A percentile compares a stretch with the other conserved stretches of the same genome.
These are phyloP conservation scores for Chamaetylas fuelleborni DNA, from an alignment of 2,113 vertebrate genomes.

Conservation along the genomic window DNA sequence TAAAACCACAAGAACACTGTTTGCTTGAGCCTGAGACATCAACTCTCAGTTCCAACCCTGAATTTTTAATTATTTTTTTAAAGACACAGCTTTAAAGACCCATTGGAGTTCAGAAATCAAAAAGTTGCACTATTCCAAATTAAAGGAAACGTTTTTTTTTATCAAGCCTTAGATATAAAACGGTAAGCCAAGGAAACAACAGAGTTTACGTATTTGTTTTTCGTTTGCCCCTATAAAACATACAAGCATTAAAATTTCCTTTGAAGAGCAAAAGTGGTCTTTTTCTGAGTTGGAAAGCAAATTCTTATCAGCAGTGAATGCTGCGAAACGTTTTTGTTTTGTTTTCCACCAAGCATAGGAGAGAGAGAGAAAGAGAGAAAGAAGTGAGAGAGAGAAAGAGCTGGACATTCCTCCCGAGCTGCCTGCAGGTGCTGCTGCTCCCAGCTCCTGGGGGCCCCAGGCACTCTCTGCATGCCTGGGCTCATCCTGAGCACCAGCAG, in stretches of 20 bases:
- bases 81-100: constrained; percentile 73
- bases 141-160: constrained; percentile 64
- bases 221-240: constrained; percentile 78
- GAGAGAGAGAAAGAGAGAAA: constrained; percentile 70
- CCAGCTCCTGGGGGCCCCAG: constrained; percentile 72
- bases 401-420: constrained; percentile 67
- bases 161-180: constrained; percentile 81
- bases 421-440: constrained; percentile 71
- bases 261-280: constrained; percentile 85
- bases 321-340: constrained; percentile 76
- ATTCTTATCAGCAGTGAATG: constrained; percentile 78
- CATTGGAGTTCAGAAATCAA: constrained; percentile 74
- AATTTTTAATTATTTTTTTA: constrained; percentile 69
- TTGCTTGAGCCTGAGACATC: constrained; percentile 76
- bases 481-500: constrained; percentile 66
- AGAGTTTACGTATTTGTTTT: constrained; percentile 69
- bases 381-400: constrained; percentile 73
- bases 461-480: constrained; percentile 68
- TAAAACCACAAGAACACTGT: constrained; percentile 76
- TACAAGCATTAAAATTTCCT: constrained; percentile 73
- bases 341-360: constrained; percentile 79
- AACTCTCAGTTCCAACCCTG: constrained; percentile 79
- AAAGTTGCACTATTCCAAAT: constrained; percentile 71
- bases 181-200: constrained; percentile 75
- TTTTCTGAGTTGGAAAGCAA: constrained; percentile 86